Conservation (phyloP, 2,888 invertebrate species). For the Eupithecia pulchellata region DNA sequence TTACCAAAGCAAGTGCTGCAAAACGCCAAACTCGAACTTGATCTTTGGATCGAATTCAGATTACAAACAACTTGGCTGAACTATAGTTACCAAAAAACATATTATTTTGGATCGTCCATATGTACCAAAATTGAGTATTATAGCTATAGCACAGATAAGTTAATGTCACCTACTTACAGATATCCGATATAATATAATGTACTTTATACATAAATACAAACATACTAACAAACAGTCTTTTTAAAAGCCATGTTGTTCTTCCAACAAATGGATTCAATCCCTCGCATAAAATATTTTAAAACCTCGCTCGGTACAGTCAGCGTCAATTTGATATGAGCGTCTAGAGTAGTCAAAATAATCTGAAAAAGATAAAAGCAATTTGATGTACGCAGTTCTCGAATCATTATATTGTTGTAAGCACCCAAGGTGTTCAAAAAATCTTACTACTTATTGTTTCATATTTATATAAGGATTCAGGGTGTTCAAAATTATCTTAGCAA, state of each 20-base stretch:
- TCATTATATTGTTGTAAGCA: no score
- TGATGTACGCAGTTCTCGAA: no score
- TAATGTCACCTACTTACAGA: constrained; percentile 1
- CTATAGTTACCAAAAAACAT: neutral
- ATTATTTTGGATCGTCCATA: neutral
- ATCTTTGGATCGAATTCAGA: neutral
- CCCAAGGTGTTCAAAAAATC: no score
- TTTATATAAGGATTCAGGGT: no score
- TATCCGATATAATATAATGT: constrained; percentile 5
- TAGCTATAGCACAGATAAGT: no score
- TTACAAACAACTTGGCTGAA: neutral
- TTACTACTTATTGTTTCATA: no score
- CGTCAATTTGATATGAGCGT: no score
- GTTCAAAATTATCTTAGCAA: no score
- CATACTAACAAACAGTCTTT: constrained; percentile 23
- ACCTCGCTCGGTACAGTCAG: neutral
- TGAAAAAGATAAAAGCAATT: no score
- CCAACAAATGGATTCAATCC: constrained; percentile 8
- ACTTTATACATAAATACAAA: constrained; percentile 26
- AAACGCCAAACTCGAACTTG: neutral
- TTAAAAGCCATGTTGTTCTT: constrained; percentile 12
- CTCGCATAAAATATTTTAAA: neutral
- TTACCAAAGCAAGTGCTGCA: no score
- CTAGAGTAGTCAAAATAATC: no score
- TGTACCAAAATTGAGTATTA: neutral